Evolutionary conservation across 2,888 invertebrate genomes (phyloP), one percentile per base, ranked within the genome.

Genomic region (Caenorhabditis zanzibari): DNA sequence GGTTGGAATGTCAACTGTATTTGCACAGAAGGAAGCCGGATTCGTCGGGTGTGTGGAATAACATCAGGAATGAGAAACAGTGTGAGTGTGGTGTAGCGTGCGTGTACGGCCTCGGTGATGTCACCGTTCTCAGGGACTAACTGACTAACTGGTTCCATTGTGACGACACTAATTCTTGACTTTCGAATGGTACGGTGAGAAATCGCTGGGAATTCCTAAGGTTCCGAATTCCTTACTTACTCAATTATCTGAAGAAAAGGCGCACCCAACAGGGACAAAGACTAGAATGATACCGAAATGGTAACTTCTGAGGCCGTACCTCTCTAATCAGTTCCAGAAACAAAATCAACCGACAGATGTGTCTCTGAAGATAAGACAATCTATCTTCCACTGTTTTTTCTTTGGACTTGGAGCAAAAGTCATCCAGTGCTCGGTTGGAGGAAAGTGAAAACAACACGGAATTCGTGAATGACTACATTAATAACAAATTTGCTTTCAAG

Each of bases 91-190:
- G 12, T 38, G 38, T 38, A 38, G 38, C 38, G 59, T 58, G 75
- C 47, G 75, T n/a, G n/a, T 76, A 68, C 79, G 79, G 79, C 71
- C 71, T 79, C 64, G 54, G 79, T 71, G 79, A 79, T 79, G 79
- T 79, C 79, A 79, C 79, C 79, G 71, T 71, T 79, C 79, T 79
- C 47, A 64, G 79, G 79, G 79, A 71, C 79, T 44, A 72, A 61
- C 61, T 58, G 69, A 71, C 71, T 79, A 79, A 71, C 71, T 71
- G 71, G 71, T 79, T 71, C 71, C 79, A 54, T 66, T 68, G 61
- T 74, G 74, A 81, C 74, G 81, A 74, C 81, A 81, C 68, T 64
- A 81, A 75, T 75, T 81, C 69, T 81, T 75, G 81, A 68, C 72
- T 74, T 81, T 44, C 44, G 44, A 63, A 63, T 24, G 63, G 44